A percentile compares a stretch with the other conserved stretches of the same genome.
Evolutionary conservation across 2,888 invertebrate species (phyloP).

Genomic region (Metellina segmentata): DNA sequence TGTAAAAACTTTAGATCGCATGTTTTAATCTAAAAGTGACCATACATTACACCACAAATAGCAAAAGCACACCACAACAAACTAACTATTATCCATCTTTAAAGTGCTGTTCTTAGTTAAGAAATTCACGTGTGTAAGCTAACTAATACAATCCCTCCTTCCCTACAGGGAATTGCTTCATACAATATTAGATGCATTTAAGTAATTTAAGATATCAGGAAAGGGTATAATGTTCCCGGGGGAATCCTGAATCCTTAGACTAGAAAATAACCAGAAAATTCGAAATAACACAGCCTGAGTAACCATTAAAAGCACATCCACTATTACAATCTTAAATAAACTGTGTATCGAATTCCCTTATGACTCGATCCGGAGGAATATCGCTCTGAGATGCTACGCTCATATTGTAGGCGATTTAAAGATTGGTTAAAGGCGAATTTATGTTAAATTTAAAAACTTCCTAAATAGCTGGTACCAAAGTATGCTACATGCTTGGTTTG

Average conservation of each 20-base stretch:
- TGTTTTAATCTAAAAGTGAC: not conserved
- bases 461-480: not conserved
- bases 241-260: not conserved
- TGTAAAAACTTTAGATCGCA: too few relatives aligned
- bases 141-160: not conserved
- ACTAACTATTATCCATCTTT: not conserved
- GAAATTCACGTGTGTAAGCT: not conserved
- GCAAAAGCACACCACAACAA: not conserved
- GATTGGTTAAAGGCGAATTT: not conserved
- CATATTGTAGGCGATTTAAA: not conserved
- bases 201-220: not conserved
- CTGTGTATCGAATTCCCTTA: not conserved
- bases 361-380: not conserved
- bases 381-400: not conserved
- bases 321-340: not conserved
- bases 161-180: not conserved
- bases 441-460: not conserved
- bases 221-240: not conserved
- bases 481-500: too few relatives aligned
- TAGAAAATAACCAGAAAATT: not conserved
- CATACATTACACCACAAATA: not conserved
- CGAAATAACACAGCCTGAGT: not conserved
- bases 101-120: not conserved
- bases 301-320: not conserved
- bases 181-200: not conserved